Percentiles rank a stretch among this genome's conserved stretches.
These are phyloP conservation scores for Drosophila merina DNA, from an alignment of 2,888 invertebrate species.

Conservation along the genomic window DNA sequence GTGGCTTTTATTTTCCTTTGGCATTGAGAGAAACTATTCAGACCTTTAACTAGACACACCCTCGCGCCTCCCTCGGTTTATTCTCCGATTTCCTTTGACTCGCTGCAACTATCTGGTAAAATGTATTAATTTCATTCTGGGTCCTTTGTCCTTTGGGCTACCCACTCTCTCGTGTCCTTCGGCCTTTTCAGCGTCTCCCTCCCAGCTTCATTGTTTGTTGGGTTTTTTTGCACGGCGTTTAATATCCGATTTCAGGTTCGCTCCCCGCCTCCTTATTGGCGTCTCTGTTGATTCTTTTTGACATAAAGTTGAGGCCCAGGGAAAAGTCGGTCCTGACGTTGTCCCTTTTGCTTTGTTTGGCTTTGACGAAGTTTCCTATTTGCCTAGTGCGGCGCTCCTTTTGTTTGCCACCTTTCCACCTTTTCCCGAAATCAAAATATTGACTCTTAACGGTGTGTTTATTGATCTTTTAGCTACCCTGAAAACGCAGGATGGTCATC, in stretches of 20 bases:
- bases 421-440: constrained; percentile 65
- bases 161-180: background rate
- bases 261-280: constrained; percentile 18
- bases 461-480: constrained; percentile 56
- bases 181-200: constrained; percentile 27
- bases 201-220: constrained; percentile 18
- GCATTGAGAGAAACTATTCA: constrained; percentile 76
- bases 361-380: constrained; percentile 68
- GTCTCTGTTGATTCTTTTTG: constrained; percentile 70
- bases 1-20: constrained; percentile 72
- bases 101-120: constrained; percentile 35
- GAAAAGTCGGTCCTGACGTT: constrained; percentile 22
- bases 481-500: background rate
- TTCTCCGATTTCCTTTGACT: constrained; percentile 18
- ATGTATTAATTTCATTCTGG: constrained; percentile 48
- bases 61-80: constrained; percentile 7
- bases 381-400: constrained; percentile 62
- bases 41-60: constrained; percentile 50
- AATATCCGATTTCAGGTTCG: constrained; percentile 77
- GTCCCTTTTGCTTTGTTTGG: constrained; percentile 45
- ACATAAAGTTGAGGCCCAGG: constrained; percentile 61
- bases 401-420: constrained; percentile 48
- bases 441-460: constrained; percentile 69
- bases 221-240: constrained; percentile 68
- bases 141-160: constrained; percentile 15